A percentile compares a stretch with the other conserved stretches of the same genome.
Conservation (phyloP, 2,888 invertebrate species). For the Drosophila longiperda region DNA sequence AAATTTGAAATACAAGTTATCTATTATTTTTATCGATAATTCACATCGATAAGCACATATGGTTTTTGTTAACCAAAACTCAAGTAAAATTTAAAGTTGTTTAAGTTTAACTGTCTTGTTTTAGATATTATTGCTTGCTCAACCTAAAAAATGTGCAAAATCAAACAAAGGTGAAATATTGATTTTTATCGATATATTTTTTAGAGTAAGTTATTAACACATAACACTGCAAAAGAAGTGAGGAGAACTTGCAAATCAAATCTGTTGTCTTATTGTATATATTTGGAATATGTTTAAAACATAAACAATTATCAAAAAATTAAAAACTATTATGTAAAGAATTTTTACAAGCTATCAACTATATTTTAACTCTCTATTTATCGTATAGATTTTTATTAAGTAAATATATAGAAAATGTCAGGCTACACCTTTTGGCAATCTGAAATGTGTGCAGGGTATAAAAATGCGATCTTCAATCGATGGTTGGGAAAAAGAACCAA, state of each 20-base stretch:
- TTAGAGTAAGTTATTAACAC: background rate
- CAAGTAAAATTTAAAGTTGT: background rate
- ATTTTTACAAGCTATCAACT: background rate
- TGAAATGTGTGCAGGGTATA: background rate
- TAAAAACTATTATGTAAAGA: background rate
- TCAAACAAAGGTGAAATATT: background rate
- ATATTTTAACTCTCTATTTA: background rate
- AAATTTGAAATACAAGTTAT: background rate
- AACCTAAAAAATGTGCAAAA: background rate
- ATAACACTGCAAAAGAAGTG: background rate
- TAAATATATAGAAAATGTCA: background rate
- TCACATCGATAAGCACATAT: background rate
- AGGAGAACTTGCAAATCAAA: background rate
- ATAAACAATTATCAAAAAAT: background rate
- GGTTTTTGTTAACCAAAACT: background rate
- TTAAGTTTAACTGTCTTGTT: background rate
- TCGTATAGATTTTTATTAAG: background rate
- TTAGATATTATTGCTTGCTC: background rate
- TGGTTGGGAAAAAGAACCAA: slow-evolving; percentile 27
- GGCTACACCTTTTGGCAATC: background rate
- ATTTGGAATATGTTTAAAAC: background rate
- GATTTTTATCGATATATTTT: background rate
- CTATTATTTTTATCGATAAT: background rate
- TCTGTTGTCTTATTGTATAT: background rate
- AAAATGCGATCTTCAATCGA: slow-evolving; percentile 24